A percentile compares a stretch with the other conserved stretches of the same genome.
Evolutionary conservation across 2,113 vertebrate species (phyloP).

Genomic region (Chelonoidis abingdonii): DNA sequence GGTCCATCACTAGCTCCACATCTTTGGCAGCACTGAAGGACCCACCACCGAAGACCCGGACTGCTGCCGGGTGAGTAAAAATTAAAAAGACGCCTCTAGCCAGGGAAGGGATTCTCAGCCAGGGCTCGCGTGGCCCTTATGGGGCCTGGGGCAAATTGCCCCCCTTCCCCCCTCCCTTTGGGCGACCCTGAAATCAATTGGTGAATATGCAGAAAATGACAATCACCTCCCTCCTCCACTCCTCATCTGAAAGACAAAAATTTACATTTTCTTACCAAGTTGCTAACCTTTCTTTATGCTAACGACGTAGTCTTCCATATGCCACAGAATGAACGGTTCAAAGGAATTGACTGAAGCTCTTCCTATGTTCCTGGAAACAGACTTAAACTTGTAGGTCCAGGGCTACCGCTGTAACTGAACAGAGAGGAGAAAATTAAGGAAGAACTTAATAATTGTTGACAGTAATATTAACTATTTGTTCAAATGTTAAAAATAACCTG

Average conservation of each 20-base stretch:
- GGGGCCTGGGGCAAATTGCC: too few species aligned
- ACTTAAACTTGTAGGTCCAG: not conserved
- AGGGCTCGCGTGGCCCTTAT: too few species aligned
- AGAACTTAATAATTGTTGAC: fast-evolving
- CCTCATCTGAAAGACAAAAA: not conserved
- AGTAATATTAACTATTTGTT: not conserved
- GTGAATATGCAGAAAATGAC: not conserved
- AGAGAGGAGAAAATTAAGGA: not conserved
- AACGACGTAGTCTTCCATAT: not conserved
- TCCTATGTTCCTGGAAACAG: not conserved
- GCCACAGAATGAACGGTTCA: not conserved
- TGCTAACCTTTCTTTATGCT: not conserved
- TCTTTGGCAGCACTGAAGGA: too few species aligned
- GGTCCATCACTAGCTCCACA: too few species aligned
- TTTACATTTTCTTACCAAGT: not conserved
- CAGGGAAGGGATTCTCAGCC: too few species aligned
- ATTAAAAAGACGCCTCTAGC: too few species aligned
- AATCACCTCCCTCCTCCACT: not conserved
- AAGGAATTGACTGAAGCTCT: not conserved
- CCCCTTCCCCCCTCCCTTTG: too few species aligned
- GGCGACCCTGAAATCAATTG: not conserved
- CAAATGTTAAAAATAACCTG: not conserved
- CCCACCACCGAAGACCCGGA: too few species aligned
- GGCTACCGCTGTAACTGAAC: not conserved
- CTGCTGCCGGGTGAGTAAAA: too few species aligned